Percentiles rank a stretch among this genome's conserved stretches.
These are phyloP conservation scores for Psittacula derbiana DNA, from an alignment of 2,797 vertebrate species.

Conservation along the genomic window DNA sequence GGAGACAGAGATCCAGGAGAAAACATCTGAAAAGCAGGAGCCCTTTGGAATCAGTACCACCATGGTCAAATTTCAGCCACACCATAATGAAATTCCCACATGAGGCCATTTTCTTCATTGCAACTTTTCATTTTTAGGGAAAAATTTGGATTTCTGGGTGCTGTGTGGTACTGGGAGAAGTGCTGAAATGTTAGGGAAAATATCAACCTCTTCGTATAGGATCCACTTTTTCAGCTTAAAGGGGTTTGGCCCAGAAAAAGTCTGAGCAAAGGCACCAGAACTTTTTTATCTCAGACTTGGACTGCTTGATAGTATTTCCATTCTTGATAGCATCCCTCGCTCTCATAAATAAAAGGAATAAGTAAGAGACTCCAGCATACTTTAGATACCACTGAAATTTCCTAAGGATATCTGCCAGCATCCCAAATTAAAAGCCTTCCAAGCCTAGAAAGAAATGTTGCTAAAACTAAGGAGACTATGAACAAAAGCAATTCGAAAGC, in stretches of 20 bases:
- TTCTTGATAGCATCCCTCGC: background rate
- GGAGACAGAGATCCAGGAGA: background rate
- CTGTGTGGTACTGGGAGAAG: background rate
- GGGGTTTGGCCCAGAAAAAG: background rate
- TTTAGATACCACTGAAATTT: conserved; percentile 17
- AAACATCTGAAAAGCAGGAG: background rate
- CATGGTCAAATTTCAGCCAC: background rate
- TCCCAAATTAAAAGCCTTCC: background rate
- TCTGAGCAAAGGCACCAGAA: background rate
- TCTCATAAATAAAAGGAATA: conserved; percentile 4
- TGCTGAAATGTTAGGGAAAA: background rate
- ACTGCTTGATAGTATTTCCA: background rate
- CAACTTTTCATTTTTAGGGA: background rate
- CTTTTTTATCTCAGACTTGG: background rate
- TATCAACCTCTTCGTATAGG: background rate
- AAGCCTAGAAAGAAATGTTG: background rate
- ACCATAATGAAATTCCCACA: background rate
- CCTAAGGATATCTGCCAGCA: conserved; percentile 7
- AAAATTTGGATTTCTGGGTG: background rate
- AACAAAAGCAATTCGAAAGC: background rate
- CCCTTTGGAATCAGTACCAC: background rate
- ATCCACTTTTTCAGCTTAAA: background rate
- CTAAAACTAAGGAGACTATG: background rate
- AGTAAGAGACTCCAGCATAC: background rate
- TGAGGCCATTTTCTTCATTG: background rate